Evolutionary conservation across 1,140 invertebrate species (phyloP), one percentile per base, ranked within the genome.

Genomic region (Eueides isabella): DNA sequence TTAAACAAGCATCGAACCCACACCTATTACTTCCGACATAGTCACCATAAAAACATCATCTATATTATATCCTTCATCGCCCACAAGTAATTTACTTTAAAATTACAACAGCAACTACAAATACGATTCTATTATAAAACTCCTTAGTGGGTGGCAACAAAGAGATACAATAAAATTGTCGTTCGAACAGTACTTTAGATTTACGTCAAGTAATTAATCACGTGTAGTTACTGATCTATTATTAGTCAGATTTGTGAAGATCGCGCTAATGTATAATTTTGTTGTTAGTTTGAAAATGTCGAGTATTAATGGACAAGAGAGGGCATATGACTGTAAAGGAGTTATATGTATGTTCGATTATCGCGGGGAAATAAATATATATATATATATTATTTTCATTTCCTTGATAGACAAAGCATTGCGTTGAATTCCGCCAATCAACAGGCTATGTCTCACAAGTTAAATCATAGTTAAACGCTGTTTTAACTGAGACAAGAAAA

Each of bases 151-250:
- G 44, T 68, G 66, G 66, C 35, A 68, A 68, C 66, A 68, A 68
- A 68, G 66, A 69, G 67, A 61, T 19, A 26, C 65, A 29, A 69
- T 69, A 69, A 69, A 69, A 19, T 48, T 69, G 67, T 69, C 67
- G 48, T 69, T 31, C 66, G 12, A 16, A 5, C 19, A 26, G n/a
- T 61, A 33, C 67, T 48, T 28, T 35, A 19, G 38, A 61, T 55
- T 69, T 61, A 38, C 35, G 44, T 14, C 30, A 14, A 11, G 1
- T 55, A 23, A 69, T 69, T 61, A 61, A 35, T 69, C 48, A 69
- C 48, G 48, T 19, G 16, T 48, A 23, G 6, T 69, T 69, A 19
- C 29, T 33, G 9, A 61, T 9, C 29, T 69, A 61, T 61, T 61
- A 14, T 19, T 67, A 67, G 28, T 26, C 23, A 55, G 26, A 19